These are phyloP conservation scores for Stylophora pistillata DNA, from an alignment of 64 coral and sea anemone genomes.

Conservation along the genomic window DNA sequence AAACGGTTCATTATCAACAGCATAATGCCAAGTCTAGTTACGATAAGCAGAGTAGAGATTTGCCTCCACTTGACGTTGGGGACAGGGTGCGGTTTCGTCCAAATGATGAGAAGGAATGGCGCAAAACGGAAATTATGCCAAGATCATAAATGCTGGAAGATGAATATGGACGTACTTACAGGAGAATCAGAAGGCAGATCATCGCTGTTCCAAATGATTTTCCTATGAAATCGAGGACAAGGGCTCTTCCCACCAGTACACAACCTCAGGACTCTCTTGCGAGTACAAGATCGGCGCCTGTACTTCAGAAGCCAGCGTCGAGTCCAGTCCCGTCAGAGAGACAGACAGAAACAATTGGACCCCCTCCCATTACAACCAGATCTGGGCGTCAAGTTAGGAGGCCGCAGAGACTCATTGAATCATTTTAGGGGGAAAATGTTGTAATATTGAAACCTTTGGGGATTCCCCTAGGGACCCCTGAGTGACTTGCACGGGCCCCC, in stretches of 20 bases:
- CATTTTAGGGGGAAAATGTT: background rate
- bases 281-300: background rate
- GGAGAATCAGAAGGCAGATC: too few relatives aligned
- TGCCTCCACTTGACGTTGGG: too few relatives aligned
- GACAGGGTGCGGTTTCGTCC: too few relatives aligned
- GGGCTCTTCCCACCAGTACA: background rate
- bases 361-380: background rate
- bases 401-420: slow-evolving; percentile 37
- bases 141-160: too few relatives aligned
- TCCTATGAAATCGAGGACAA: background rate
- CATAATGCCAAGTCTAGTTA: too few relatives aligned
- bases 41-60: too few relatives aligned
- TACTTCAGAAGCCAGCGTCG: background rate
- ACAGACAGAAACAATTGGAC: background rate
- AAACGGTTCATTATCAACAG: too few relatives aligned
- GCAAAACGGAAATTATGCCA: too few relatives aligned
- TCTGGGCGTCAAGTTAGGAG: slow-evolving; percentile 5
- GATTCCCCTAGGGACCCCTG: too few relatives aligned
- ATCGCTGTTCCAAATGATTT: slow-evolving; percentile 5
- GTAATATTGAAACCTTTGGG: background rate
- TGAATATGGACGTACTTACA: too few relatives aligned
- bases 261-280: background rate
- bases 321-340: background rate
- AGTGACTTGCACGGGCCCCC: too few relatives aligned
- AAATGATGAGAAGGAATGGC: too few relatives aligned